Evolutionary conservation across 2,888 invertebrate species (phyloP), one percentile per base, ranked within the genome.

Genomic region (Drosophila colorata): DNA sequence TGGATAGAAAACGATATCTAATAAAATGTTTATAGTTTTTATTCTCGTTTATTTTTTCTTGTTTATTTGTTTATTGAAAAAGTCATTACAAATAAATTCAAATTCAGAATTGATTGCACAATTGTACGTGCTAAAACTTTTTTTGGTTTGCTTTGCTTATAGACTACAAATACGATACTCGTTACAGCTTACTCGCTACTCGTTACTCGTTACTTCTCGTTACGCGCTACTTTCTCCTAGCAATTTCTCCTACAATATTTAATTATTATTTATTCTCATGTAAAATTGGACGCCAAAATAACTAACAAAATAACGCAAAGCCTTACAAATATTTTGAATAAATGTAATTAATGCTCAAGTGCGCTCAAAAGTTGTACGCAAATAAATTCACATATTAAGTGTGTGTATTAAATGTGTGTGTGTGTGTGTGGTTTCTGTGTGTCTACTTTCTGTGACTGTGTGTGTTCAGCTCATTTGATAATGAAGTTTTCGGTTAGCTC

Each of bases 221-320:
- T 33, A 33, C 33, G 38, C 57, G 33, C 33, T 33, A 33, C 33
- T 4, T 33, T 33, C 33, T 13, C 4, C 13, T 67, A 52, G 57
- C 57, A 25, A n/a, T n/a, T n/a, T n/a, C n/a, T n/a, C 40, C 57
- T 64, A 56, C 18, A 46, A 28, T 68, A 68, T 61, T 53, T 69
- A 59, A 64, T 13, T 85, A 63, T 71, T 83, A 65, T 65, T 56
- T 78, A 58, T 67, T 56, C 56, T 71, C 71, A 73, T 87, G 80
- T 84, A 85, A 84, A 87, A 82, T 87, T 84, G 87, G 87, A 84
- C 84, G 83, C 84, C 77, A 83, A 83, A 81, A 77, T 66, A 83
- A 79, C 77, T 64, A 84, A 84, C 69, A 68, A 81, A 85, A 82
- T 55, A 80, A 80, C 64, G 51, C 66, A 73, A 86, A 80, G 72